phyloP scores from a whole-genome alignment of 23 tunicate species.

The Trididemnum clinides region DNA sequence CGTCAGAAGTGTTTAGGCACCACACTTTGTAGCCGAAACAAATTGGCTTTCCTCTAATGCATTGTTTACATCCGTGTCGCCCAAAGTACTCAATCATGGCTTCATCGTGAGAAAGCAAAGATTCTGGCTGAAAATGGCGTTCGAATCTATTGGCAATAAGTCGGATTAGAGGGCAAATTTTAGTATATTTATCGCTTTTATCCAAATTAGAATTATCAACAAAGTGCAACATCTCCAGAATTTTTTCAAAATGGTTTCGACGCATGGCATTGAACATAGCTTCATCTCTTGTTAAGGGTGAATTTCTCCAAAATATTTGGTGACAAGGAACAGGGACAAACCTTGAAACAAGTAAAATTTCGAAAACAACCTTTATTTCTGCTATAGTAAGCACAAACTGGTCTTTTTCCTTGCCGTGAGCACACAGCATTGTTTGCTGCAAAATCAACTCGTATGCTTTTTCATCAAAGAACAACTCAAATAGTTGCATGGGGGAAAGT shows the following conservation, averaged over 20 bases:
- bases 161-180: conserved; percentile 1
- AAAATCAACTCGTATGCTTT: conserved; percentile 8
- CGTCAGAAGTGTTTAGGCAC: background rate
- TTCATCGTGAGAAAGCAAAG: conserved; percentile 7
- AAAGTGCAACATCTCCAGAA: conserved; percentile 12
- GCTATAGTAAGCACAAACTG: background rate
- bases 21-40: conserved; percentile 15
- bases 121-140: conserved; percentile 4
- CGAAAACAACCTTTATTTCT: conserved; percentile 7
- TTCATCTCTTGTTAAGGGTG: conserved; percentile 7
- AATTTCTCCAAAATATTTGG: conserved; percentile 10
- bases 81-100: conserved; percentile 13
- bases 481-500: background rate
- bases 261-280: conserved; percentile 10
- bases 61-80: conserved; percentile 25
- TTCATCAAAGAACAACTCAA: conserved; percentile 12
- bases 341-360: conserved; percentile 19
- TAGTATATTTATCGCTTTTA: too few species aligned
- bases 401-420: background rate
- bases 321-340: conserved; percentile 17
- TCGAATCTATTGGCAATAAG: conserved; percentile 4
- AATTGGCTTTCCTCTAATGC: conserved; percentile 8
- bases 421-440: conserved; percentile 6
- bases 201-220: conserved; percentile 12
- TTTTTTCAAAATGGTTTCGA: conserved; percentile 11